Evolutionary conservation across 2,797 vertebrate species (phyloP), one percentile per base, ranked within the genome.

Genomic region (Sebastolobus altivelis): DNA sequence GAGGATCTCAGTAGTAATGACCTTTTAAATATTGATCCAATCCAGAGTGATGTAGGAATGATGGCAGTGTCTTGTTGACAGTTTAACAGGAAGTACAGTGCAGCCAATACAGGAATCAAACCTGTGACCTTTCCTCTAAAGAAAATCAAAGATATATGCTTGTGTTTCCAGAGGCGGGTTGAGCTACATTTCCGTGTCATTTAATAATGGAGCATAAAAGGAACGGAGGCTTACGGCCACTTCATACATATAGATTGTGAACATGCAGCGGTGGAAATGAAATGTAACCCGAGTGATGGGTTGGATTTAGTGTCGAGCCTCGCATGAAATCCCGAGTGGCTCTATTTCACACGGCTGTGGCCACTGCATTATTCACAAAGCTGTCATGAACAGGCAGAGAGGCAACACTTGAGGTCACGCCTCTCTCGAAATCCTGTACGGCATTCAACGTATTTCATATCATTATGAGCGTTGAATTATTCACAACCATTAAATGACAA

Each of bases 351-450:
- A 27, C 8, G 22, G 10, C 20, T 25, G 59, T 20, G 12, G 55
- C 13, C 27, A 1, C 70, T 87, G 78, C 63, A 83, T 90, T 88
- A 90, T 84, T 90, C 79, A 80, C 69, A 6, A 2, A 35, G 80
- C 82, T 76, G 65, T 61, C 85, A 58, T 1, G 33, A 62, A 1
- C n/a, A 72, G 33, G 40, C 37, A 9, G 43, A 43, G 66, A 70
- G 49, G 58, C 54, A 18, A 46, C 60, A 31, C 68, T 54, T 8
- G n/a, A 65, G 73, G 31, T 66, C 33, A 5, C 0, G 43, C 52
- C 5, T 54, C 61, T 13, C 49, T 54, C 12, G 25, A 6, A 18
- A 66, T 72, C 58, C 56, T 58, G 0, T 3, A n/a, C 3, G 58
- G 7, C 52, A n/a, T 63, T 63, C 22, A 11, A 9, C n/a, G 5